Evolutionary conservation across 2,113 vertebrate species (phyloP), one percentile per base, ranked within the genome.

Genomic region (Colossoma macropomum): DNA sequence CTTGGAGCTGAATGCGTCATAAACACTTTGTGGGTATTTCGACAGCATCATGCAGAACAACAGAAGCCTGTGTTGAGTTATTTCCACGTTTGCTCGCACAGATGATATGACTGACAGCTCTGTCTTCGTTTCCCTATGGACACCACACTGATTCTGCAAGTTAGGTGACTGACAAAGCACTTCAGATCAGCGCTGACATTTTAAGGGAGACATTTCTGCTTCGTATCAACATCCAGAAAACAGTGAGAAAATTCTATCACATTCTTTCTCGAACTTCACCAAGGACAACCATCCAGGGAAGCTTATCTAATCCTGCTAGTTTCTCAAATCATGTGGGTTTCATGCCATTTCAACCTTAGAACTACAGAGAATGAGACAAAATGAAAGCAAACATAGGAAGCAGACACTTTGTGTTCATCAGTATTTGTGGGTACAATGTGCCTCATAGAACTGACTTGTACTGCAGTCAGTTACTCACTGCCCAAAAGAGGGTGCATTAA

Each of bases 181-280:
- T 75, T 75, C 71, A 62, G 45, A 75, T 66, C 45, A 81, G 59
- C 71, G 34, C 79, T 74, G 80, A 66, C 48, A 60, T 75, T 75
- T 34, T 34, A 34, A 81, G 52, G 28, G 62, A 65, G 30, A 25
- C 8, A 15, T 17, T 65, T 60, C 21, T 66, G 60, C 59, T 75
- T 74, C 10, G 48, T 63, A 63, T 50, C 45, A 65, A 13, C 41
- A 23, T 56, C 10, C 6, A 1, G 65, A 56, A n/a, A 25, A 48
- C 25, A 71, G 32, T 34, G 50, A 60, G 30, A 72, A 4, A 60
- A 28, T 59, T 60, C 16, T 15, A 38, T 27, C 27, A 45, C 19
- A 52, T 65, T 81, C 23, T 81, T 27, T 65, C 25, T 48, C 16
- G 23, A 72, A 41, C 63, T 74, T 50, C 17, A 66, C 60, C 73